phyloP scores from a whole-genome alignment of 1,140 invertebrate species.

The Drosophila miranda region DNA sequence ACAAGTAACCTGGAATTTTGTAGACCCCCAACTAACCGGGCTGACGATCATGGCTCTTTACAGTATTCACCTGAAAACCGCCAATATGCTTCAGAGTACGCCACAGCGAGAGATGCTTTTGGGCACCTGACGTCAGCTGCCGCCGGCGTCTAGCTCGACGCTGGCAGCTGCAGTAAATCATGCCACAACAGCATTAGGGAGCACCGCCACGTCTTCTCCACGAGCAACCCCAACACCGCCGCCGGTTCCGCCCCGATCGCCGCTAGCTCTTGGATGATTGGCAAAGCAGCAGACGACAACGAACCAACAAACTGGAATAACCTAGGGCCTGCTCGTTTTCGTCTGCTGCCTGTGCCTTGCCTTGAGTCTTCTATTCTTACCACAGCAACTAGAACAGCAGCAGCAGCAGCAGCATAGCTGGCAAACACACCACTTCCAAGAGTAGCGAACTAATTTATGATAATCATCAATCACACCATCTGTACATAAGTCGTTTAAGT shows the following conservation, averaged over 20 bases:
- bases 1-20: neutral
- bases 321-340: conserved; percentile 35
- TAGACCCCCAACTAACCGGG: neutral
- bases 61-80: conserved; percentile 76
- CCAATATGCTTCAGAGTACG: conserved; percentile 75
- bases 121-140: conserved; percentile 74
- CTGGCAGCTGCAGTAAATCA: conserved; percentile 41
- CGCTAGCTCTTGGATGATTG: conserved; percentile 67
- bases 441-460: conserved; percentile 2
- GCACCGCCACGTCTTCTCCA: conserved; percentile 29
- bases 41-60: neutral
- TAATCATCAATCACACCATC: conserved; percentile 1
- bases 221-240: conserved; percentile 62
- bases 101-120: conserved; percentile 72
- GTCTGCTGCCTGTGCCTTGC: conserved; percentile 39
- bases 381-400: conserved; percentile 20
- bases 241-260: conserved; percentile 68
- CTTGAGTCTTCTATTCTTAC: conserved; percentile 48
- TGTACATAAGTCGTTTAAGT: conserved; percentile 29
- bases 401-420: conserved; percentile 9
- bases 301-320: conserved; percentile 14
- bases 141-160: conserved; percentile 42
- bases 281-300: conserved; percentile 42
- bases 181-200: conserved; percentile 24
- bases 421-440: neutral